These are phyloP conservation scores for Garrulus glandarius DNA, from an alignment of 2,797 vertebrate genomes.

Conservation along the genomic window DNA sequence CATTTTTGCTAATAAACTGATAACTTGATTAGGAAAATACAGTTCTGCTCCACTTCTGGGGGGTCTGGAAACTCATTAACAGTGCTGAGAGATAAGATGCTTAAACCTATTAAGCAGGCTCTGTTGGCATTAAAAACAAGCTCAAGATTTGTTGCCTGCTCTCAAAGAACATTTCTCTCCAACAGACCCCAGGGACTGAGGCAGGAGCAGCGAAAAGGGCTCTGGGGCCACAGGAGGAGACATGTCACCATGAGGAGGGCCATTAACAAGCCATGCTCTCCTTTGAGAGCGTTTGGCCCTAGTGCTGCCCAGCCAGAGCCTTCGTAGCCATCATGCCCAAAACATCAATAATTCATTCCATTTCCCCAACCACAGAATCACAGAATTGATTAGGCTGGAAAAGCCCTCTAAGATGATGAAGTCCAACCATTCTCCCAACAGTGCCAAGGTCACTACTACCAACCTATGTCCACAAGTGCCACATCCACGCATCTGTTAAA, in stretches of 20 bases:
- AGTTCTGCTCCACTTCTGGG: constrained; percentile 15
- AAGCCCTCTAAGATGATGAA: not conserved
- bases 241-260: not conserved
- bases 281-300: not conserved
- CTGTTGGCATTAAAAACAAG: not conserved
- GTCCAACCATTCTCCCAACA: not conserved
- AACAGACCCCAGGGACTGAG: not conserved
- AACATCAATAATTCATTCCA: not conserved
- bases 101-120: not conserved
- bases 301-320: not conserved
- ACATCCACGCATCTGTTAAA: not conserved
- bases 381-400: not conserved
- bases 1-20: constrained; percentile 32
- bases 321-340: fast-evolving
- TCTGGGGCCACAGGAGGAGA: not conserved
- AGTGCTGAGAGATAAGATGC: not conserved
- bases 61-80: constrained; percentile 5
- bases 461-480: not conserved
- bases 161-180: not conserved
- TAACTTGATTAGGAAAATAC: not conserved
- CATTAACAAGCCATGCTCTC: not conserved
- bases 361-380: not conserved
- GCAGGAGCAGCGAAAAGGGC: fast-evolving
- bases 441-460: not conserved
- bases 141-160: not conserved